Evolutionary conservation across 2,888 invertebrate species (phyloP), one percentile per base, ranked within the genome.

Genomic region (Cheilosia soror): DNA sequence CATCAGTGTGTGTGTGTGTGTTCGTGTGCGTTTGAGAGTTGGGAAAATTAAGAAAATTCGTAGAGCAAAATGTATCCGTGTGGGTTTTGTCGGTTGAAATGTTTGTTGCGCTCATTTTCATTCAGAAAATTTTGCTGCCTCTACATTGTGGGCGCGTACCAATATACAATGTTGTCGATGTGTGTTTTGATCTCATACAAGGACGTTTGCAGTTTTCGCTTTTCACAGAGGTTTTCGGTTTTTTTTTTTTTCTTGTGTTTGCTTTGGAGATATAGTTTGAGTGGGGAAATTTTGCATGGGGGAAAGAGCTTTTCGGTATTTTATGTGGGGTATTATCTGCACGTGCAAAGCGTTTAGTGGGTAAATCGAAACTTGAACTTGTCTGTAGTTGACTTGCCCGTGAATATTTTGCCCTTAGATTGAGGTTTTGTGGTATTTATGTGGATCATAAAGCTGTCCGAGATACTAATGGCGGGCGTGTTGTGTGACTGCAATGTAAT

Each of bases 121-220:
- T 85, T 85, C 85, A 85, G 77, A 85, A 85, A 85, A 72, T 57
- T 58, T 62, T 63, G 42, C 68, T 66, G 11, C n/a, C 44, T 40
- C 40, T 76, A n/a, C 53, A 75, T 58, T 69, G 66, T 20, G 55
- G 55, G 60, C 29, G 49, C 62, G 40, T 42, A 71, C 51, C 47
- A 68, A 73, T 37, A 73, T 37, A 78, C 63, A 65, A 44, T 57
- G 9, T 29, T 66, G 42, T 55, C 65, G 71, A 44, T 75, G 51
- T 33, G 57, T 68, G 65, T 66, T 75, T 69, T 84, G 84, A 81
- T 85, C 76, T 81, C 49, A 77, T 68, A 85, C 81, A 85, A 85
- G 85, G 85, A 62, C 80, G 72, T 81, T 80, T 47, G 60, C 68
- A 72, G 80, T 80, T 85, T 85, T 85, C 76, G 80, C 80, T 85